Percentiles rank a stretch among this genome's conserved stretches.
These are phyloP conservation scores for Oligia strigilis DNA, from an alignment of 2,888 invertebrate species.

Conservation along the genomic window DNA sequence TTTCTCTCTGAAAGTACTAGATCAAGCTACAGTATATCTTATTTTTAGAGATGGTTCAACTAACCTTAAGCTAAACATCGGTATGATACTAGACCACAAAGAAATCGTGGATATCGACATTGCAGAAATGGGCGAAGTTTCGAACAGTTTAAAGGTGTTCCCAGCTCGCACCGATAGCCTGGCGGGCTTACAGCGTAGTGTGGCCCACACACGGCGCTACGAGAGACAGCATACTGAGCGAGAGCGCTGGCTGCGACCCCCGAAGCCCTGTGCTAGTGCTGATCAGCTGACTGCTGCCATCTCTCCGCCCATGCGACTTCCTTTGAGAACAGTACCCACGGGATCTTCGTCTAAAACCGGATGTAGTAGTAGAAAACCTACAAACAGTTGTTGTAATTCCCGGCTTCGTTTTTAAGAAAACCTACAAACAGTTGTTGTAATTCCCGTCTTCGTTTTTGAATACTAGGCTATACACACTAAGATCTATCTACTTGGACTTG, in stretches of 20 bases:
- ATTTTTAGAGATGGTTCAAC: constrained; percentile 83
- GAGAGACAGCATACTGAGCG: constrained; percentile 77
- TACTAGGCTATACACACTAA: background rate
- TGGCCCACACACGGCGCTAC: constrained; percentile 78
- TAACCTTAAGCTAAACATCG: constrained; percentile 84
- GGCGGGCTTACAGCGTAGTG: constrained; percentile 79
- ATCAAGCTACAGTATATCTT: constrained; percentile 84
- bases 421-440: constrained; percentile 54
- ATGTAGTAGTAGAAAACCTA: constrained; percentile 72
- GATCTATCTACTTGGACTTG: background rate
- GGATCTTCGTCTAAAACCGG: constrained; percentile 31
- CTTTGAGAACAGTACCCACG: constrained; percentile 69
- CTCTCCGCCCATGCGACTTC: constrained; percentile 74
- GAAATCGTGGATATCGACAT: constrained; percentile 87
- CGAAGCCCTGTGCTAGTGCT: constrained; percentile 71
- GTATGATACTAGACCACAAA: constrained; percentile 88
- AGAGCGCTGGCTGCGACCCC: constrained; percentile 74
- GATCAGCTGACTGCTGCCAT: constrained; percentile 75
- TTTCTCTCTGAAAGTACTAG: constrained; percentile 84
- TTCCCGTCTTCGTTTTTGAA: constrained; percentile 70
- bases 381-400: constrained; percentile 78
- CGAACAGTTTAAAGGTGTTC: constrained; percentile 73
- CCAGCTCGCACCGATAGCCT: constrained; percentile 83
- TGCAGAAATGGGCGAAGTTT: constrained; percentile 79
- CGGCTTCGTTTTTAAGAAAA: constrained; percentile 73